Evolutionary conservation across 2,888 invertebrate genomes (phyloP), one percentile per base, ranked within the genome.

Genomic region (Tachystola acroxantha): DNA sequence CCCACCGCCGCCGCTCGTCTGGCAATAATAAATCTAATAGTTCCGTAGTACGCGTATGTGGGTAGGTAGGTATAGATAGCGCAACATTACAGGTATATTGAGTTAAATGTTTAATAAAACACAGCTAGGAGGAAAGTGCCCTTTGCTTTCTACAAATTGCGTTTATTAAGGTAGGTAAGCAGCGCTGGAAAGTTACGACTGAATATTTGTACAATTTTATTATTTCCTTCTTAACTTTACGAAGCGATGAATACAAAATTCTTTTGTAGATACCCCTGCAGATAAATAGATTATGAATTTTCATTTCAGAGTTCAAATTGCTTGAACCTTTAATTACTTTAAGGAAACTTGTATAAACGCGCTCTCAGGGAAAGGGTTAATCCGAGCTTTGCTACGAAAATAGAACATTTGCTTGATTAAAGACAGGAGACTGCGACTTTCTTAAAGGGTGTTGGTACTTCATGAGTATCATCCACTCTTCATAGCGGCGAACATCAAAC

Each of bases 251-350:
- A 55, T 55, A 51, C 48, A 48, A 51, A 48, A 53, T 52, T 54
- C 46, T 53, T 50, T 57, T 54, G 48, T 60, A 64, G 63, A 66
- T 62, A 57, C 55, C 42, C 46, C 55, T 47, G 43, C 50, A 56
- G 57, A 67, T 67, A 71, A 73, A 68, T 67, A 70, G 64, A 71
- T 68, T 70, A 71, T 72, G 65, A 71, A 73, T 67, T 75, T 74
- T 69, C 61, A 66, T 70, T 67, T 57, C 58, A 46, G 62, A 71
- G 71, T 71, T 70, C 58, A 68, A 76, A 76, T 70, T 72, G 64
- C 65, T 67, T 69, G 63, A 67, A 73, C 70, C 73, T 69, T 74
- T 76, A 75, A 78, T 77, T 77, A 75, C 74, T 74, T 77, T 75
- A 65, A 63, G 62, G 64, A 72, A 73, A 77, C 67, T 77, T 76